Base-by-base conservation (phyloP, 2,797 vertebrate genomes). In the Pagetopsis macropterus region DNA sequence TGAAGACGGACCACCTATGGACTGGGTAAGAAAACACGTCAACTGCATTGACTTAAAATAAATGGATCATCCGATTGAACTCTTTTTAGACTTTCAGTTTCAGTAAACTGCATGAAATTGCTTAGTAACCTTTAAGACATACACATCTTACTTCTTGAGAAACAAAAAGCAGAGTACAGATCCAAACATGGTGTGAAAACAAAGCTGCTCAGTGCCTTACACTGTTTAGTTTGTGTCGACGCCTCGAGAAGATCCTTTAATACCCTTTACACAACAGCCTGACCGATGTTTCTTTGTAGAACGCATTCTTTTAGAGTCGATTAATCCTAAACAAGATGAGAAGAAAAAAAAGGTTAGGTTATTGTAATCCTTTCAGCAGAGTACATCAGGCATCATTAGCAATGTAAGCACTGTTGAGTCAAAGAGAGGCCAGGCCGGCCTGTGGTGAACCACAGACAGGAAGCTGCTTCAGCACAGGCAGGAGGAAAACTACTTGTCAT, bases 321-420 rank as follows among this genome's bases (percentile, higher is more conserved):
- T 72, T 67, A 80, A 55, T 81, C 86, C 93, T 91, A 81, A 55
- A 78, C 23, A 16, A 84, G 46, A 70, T 45, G 54, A 27, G 23
- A 54, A 37, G 0, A 45, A 49, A 31, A 78, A 41, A 84, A 49
- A 50, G 21, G 60, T 68, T 46, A 52, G 14, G 19, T 54, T 0
- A 59, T 31, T 54, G 66, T 37, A 46, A 68, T 67, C 33, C 14
- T 70, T 75, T 83, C 16, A 67, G 15, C 19, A 4, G 12, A 75
- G 45, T 16, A 69, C 49, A 82, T 62, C 68, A 61, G 46, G 55
- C 63, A 77, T 81, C 71, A 73, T 70, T 81, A 63, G 48, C 43
- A 72, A 70, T 31, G 37, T 52, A 76, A 81, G 58, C 27, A 45
- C 14, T 45, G 57, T 16, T 60, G 63, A 64, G 64, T 64, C 14